These are phyloP conservation scores for Carposina sasakii DNA, from an alignment of 1,140 invertebrate species.

Conservation along the genomic window DNA sequence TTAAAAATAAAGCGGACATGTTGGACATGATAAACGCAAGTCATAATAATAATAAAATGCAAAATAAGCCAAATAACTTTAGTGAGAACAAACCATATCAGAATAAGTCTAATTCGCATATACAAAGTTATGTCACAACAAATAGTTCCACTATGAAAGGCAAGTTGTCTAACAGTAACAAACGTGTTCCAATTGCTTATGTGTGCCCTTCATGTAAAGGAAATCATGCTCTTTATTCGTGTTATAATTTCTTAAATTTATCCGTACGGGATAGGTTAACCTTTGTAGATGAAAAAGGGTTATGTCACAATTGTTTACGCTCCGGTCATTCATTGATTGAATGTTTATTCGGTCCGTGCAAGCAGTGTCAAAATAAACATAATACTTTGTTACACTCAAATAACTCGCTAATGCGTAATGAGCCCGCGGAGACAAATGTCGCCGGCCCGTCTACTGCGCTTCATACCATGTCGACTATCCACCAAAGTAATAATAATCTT, in stretches of 20 bases:
- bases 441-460: no score
- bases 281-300: background rate
- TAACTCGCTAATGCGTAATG: no score
- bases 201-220: constrained; percentile 6
- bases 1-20: constrained; percentile 9
- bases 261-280: background rate
- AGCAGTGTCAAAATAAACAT: constrained; percentile 9
- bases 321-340: background rate
- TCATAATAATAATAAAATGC: no score
- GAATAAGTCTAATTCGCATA: no score
- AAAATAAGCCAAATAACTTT: no score
- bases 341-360: constrained; percentile 6
- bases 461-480: no score
- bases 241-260: constrained; percentile 9
- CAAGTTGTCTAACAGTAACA: background rate
- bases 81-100: no score
- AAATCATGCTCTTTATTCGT: constrained; percentile 5
- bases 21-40: no score
- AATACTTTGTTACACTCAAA: constrained; percentile 11
- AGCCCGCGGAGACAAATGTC: no score
- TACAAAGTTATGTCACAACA: constrained; percentile 5
- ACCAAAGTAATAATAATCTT: no score
- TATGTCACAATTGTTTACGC: constrained; percentile 9
- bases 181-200: no score
- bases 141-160: no score